Percentiles rank a stretch among this genome's conserved stretches.
Conservation (phyloP, 1,140 invertebrate genomes). For the Brachionus asplanchnoidis region DNA sequence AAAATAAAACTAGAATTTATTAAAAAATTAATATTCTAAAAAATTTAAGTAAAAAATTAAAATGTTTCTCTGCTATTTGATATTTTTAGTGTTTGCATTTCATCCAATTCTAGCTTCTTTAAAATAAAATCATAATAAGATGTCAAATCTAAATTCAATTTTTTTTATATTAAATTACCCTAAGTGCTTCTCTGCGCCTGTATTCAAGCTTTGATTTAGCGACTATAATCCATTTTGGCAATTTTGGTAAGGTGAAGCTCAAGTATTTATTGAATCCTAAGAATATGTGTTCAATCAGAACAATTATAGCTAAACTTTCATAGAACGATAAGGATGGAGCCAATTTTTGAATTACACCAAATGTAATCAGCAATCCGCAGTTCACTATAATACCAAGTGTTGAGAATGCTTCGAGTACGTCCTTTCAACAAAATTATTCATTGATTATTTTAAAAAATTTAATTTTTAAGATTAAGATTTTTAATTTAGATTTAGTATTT, state of each 20-base stretch:
- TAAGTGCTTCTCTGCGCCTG: neutral
- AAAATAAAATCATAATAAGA: neutral
- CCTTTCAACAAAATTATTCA: neutral
- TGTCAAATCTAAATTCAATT: neutral
- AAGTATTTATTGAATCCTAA: constrained; percentile 5
- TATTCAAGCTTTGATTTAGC: neutral
- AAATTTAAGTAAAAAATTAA: neutral
- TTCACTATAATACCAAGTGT: neutral
- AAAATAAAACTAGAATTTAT: neutral
- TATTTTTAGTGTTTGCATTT: neutral
- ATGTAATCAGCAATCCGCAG: neutral
- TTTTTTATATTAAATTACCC: neutral
- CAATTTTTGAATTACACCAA: constrained; percentile 19
- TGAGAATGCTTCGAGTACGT: neutral
- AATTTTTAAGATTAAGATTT: neutral
- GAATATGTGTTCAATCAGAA: constrained; percentile 3
- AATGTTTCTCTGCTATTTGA: neutral
- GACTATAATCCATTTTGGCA: constrained; percentile 3
- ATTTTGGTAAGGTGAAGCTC: neutral
- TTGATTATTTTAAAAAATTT: neutral
- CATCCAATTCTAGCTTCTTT: neutral
- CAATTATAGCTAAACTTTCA: neutral
- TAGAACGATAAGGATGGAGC: constrained; percentile 4
- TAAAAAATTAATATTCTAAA: neutral
- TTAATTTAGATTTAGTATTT: too few relatives aligned